Conservation (phyloP, 2,888 invertebrate species). For the Odontomyia ornata region DNA sequence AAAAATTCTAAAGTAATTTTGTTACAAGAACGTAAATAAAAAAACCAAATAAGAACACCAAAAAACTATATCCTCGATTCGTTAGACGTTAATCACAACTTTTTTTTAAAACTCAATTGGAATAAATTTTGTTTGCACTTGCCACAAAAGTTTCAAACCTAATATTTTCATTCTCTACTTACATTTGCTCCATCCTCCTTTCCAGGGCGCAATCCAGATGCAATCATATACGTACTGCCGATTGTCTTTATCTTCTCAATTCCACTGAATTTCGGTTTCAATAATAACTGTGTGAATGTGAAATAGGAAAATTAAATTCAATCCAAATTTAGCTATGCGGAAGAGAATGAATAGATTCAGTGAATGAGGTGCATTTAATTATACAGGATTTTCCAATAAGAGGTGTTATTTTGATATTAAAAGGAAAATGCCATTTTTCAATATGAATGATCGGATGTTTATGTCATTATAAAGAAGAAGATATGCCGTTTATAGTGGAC, state of each 20-base stretch:
- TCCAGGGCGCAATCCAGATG: conserved; percentile 89
- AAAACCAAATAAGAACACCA: no score
- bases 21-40: no score
- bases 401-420: no score
- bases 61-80: neutral
- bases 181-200: conserved; percentile 80
- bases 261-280: conserved; percentile 93
- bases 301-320: neutral
- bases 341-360: neutral
- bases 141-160: no score
- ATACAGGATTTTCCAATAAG: no score
- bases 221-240: conserved; percentile 98
- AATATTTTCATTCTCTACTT: conserved; percentile 52
- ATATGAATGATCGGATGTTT: no score
- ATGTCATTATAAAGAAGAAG: no score
- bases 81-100: neutral
- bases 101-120: neutral
- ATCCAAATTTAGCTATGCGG: no score
- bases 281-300: conserved; percentile 69
- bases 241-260: conserved; percentile 99
- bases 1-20: neutral
- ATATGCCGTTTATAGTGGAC: no score
- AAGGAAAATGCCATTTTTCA: no score
- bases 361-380: neutral
- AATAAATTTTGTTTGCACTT: neutral